These are phyloP conservation scores for Aphrophora alni DNA, from an alignment of 2,888 invertebrate species.

Conservation along the genomic window DNA sequence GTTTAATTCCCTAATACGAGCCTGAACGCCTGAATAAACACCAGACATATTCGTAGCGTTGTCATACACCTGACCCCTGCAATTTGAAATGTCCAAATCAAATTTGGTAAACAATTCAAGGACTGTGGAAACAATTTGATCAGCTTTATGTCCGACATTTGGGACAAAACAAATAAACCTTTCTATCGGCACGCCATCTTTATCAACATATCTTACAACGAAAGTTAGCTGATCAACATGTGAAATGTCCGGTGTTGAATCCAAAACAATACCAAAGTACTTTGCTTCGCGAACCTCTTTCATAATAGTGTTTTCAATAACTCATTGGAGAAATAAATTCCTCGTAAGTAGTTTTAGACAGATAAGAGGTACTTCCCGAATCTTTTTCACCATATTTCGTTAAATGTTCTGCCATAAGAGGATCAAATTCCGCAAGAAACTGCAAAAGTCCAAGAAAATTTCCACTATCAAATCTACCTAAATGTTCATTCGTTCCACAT, in stretches of 20 bases:
- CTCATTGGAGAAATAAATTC: conserved; percentile 7
- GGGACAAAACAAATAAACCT: conserved; percentile 13
- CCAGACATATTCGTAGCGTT: too few species aligned
- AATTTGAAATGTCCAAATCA: conserved; percentile 23
- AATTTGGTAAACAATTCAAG: conserved; percentile 18
- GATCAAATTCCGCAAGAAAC: conserved; percentile 26
- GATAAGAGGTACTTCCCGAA: conserved; percentile 20
- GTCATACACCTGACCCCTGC: conserved; percentile 22
- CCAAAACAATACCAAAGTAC: background rate
- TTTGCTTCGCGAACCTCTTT: conserved; percentile 36
- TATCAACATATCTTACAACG: background rate
- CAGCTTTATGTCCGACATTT: too few species aligned
- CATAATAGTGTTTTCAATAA: conserved; percentile 20
- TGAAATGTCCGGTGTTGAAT: conserved; percentile 22
- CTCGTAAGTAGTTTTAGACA: conserved; percentile 27
- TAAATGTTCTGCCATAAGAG: conserved; percentile 26
- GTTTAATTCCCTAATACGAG: conserved; percentile 9
- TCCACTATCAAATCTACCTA: background rate
- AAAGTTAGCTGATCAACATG: background rate
- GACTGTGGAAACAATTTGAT: conserved; percentile 18
- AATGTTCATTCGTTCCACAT: conserved; percentile 21
- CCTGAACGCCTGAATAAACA: too few species aligned
- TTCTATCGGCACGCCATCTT: conserved; percentile 18
- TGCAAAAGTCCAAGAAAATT: conserved; percentile 9
- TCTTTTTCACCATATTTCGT: conserved; percentile 27